phyloP scores from a whole-genome alignment of 2,888 invertebrate genomes.

The Mesopsocus fuscifrons region DNA sequence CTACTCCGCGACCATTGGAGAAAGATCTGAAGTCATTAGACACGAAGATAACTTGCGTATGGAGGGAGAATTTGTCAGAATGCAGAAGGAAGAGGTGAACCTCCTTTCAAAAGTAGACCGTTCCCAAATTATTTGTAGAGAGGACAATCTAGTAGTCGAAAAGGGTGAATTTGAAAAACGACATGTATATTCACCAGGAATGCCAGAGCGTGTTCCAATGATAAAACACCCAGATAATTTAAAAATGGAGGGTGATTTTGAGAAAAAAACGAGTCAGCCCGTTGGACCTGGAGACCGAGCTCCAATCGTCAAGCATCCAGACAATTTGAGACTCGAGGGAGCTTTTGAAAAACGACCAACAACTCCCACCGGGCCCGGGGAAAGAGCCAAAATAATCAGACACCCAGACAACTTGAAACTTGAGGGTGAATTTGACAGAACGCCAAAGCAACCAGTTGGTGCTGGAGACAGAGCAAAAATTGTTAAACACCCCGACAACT shows the following conservation, averaged over 20 bases:
- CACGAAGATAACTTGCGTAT: constrained; percentile 31
- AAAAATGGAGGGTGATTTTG: neutral
- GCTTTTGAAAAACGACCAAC: neutral
- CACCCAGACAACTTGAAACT: constrained; percentile 22
- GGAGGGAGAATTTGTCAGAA: constrained; percentile 27
- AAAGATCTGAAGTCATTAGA: constrained; percentile 41
- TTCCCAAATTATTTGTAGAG: constrained; percentile 36
- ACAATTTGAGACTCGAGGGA: constrained; percentile 3
- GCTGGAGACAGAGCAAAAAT: neutral
- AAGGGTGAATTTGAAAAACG: constrained; percentile 19
- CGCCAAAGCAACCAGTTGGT: neutral
- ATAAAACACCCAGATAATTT: no score
- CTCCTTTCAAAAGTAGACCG: constrained; percentile 31
- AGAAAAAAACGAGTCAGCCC: neutral
- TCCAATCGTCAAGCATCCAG: neutral
- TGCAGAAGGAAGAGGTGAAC: constrained; percentile 24
- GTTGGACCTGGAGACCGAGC: neutral
- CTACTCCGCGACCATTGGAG: constrained; percentile 25
- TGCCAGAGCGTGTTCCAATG: no score
- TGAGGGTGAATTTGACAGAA: constrained; percentile 18
- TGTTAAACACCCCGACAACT: constrained; percentile 23
- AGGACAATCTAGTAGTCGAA: constrained; percentile 33
- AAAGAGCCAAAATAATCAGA: neutral
- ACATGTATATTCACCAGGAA: constrained; percentile 22
- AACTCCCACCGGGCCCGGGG: neutral